Base-by-base conservation (phyloP, 2,797 vertebrate species). In the Salmo trutta region DNA sequence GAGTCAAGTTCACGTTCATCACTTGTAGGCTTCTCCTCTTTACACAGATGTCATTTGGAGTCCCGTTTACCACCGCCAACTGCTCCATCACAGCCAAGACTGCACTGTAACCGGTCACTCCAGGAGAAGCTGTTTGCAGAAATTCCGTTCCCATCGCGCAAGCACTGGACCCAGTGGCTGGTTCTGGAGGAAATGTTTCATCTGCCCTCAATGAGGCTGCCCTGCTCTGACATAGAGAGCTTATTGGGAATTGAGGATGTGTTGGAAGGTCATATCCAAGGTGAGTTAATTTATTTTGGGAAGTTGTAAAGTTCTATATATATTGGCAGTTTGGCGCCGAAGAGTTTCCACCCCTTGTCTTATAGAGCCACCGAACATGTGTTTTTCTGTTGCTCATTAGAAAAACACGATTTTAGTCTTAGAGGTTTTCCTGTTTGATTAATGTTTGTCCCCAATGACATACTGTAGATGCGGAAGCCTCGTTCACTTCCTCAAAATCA, bases 121-220 rank as follows among this genome's bases (percentile, higher is more conserved):
- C 89, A 92, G 81, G 85, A 87, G 73, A 81, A 91, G 78, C 87
- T 93, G 71, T 93, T 91, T 6, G 83, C 89, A 15, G 82, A 86
- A 72, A 36, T 69, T 1, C 74, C 21, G 0, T 41, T 53, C 3
- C 71, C 16, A 0, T 82, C 91, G 0, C 82, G 79, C 33, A 84
- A 78, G 71, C 77, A 73, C 79, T 91, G 88, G 90, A 14, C 81
- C 36, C 88, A 84, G 82, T 86, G 91, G 82, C 76, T 89, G 1
- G 86, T 88, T 3, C 79, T 92, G 71, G 90, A 93, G 83, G 87
- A 89, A 82, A 62, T 12, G 91, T 92, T 5, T 85, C 86, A 33
- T 1, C 77, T 92, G 76, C 88, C 86, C 59, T 85, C 83, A 17
- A 82, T 85, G 6, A 74, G 80, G n/a, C 78, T 93, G 29, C 47